Percentiles rank a stretch among this genome's conserved stretches.
phyloP scores from a whole-genome alignment of 2,888 invertebrate species.

The Ormyrus labotus region DNA sequence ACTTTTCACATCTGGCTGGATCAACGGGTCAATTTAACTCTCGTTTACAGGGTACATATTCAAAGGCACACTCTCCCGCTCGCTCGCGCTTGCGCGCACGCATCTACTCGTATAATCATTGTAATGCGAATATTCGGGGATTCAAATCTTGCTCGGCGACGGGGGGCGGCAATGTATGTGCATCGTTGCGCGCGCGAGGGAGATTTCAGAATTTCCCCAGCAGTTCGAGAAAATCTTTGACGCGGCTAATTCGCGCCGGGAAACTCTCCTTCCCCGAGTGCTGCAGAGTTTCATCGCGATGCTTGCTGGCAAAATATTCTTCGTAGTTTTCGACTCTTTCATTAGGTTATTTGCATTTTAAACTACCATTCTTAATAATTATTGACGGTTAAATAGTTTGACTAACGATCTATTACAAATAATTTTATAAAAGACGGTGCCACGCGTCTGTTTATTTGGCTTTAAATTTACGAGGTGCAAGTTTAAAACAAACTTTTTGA shows the following conservation, averaged over 20 bases:
- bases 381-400: no score
- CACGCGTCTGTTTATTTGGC: no score
- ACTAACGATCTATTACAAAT: no score
- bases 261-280: constrained; percentile 20
- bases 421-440: no score
- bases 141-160: background rate
- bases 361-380: no score
- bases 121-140: constrained; percentile 37
- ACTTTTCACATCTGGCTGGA: constrained; percentile 52
- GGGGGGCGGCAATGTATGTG: background rate
- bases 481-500: constrained; percentile 22
- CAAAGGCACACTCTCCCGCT: constrained; percentile 2
- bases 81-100: background rate
- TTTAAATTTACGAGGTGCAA: background rate
- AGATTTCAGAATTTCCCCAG: constrained; percentile 26
- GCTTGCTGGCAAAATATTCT: background rate
- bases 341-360: background rate
- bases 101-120: constrained; percentile 20
- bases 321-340: background rate
- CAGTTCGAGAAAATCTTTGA: constrained; percentile 43
- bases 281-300: constrained; percentile 8
- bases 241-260: constrained; percentile 35
- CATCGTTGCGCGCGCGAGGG: background rate
- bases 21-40: constrained; percentile 54
- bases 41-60: constrained; percentile 50